Evolutionary conservation across 2,113 vertebrate genomes (phyloP), one percentile per base, ranked within the genome.

Genomic region (Scalopus aquaticus): DNA sequence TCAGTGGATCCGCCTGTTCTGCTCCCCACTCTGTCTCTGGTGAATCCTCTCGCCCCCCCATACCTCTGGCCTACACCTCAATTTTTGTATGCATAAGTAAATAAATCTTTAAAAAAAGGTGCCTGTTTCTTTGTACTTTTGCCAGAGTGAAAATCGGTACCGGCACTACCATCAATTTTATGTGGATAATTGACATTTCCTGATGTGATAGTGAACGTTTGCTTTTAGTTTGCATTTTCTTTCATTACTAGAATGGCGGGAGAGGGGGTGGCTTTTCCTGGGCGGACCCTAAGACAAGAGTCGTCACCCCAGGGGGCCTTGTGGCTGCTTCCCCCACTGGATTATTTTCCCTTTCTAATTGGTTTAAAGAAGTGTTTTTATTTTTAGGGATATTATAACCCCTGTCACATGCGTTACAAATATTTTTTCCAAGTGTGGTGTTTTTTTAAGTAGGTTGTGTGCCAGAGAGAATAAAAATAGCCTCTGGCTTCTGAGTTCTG

Each of bases 401-500:
- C 62, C 58, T 77, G 67, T 37, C 46, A 70, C 76, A 69, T 82
- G 54, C 70, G 28, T 84, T 72, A 69, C 9, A 37, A 76, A 89
- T 81, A 69, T n/a, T 85, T 73, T 76, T 87, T 70, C 30, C 44
- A 77, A 92, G 64, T 64, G 64, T 51, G 35, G 44, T 81, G 35
- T 95, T 58, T 88, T 91, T 88, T 79, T 56, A 44, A 91, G 72
- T n/a, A 49, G 46, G 30, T 78, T 78, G 83, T 77, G 54, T 67
- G 22, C 35, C 65, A 19, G 32, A 62, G 24, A 62, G 77, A 92
- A 92, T 76, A 81, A 92, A 92, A 93, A 82, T 79, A 79, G 54
- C 54, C 77, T 54, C n/a, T 9, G 32, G 11, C 35, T 91, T 87
- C 77, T 88, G 58, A 88, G 77, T 65, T 90, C 42, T 7, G 56